phyloP scores from a whole-genome alignment of 92 coral and sea anemone species.

The Epizoanthus illoricatus region DNA sequence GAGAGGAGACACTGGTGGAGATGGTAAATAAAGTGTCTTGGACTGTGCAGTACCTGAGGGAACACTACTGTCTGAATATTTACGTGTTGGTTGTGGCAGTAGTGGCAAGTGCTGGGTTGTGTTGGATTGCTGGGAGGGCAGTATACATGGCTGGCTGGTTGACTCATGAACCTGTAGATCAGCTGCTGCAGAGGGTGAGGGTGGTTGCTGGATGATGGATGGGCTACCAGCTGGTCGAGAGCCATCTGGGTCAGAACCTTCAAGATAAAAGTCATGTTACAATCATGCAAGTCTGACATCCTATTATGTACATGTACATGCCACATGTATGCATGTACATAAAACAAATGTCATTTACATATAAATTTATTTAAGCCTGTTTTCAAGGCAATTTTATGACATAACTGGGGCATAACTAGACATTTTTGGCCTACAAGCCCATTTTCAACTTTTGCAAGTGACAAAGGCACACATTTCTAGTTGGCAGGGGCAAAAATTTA shows the following conservation, averaged over 20 bases:
- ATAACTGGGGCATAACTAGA: no score
- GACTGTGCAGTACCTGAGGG: slow-evolving; percentile 26
- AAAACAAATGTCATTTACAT: not conserved
- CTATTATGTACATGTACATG: not conserved
- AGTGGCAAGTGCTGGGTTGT: slow-evolving; percentile 20
- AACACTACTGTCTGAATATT: slow-evolving; percentile 39
- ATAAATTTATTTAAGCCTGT: no score
- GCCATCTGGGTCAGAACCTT: not conserved
- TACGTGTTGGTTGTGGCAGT: slow-evolving; percentile 21
- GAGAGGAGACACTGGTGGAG: slow-evolving; percentile 60
- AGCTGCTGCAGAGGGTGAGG: not conserved
- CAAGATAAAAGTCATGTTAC: not conserved
- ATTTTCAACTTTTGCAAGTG: no score
- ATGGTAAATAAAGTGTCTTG: slow-evolving; percentile 50
- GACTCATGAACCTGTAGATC: not conserved
- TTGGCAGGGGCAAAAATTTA: no score
- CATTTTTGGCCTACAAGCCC: no score
- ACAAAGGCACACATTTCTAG: no score
- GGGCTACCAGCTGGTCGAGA: not conserved
- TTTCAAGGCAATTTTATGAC: no score
- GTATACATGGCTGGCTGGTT: not conserved
- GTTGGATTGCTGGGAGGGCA: slow-evolving; percentile 3
- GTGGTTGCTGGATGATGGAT: not conserved
- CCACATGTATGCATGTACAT: not conserved
- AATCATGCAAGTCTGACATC: not conserved